phyloP scores from a whole-genome alignment of 2,888 invertebrate species.

The Sipunculus nudus region DNA sequence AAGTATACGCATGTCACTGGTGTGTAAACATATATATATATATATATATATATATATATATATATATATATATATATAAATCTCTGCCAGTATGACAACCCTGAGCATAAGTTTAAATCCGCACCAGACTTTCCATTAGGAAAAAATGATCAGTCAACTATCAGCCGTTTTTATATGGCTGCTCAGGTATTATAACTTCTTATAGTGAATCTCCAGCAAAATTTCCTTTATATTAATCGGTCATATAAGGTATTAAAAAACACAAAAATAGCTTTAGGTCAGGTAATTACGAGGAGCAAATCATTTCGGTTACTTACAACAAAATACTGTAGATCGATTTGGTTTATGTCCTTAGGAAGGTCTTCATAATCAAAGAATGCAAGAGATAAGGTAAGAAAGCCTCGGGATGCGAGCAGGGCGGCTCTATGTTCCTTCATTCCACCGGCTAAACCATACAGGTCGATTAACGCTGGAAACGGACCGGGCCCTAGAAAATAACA shows the following conservation, averaged over 20 bases:
- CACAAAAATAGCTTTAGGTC: constrained; percentile 43
- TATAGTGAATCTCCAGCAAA: too few relatives aligned
- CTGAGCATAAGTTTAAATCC: background rate
- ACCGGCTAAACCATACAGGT: constrained; percentile 56
- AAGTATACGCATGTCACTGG: too few relatives aligned
- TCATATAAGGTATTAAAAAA: too few relatives aligned
- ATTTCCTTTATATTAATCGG: too few relatives aligned
- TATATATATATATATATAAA: constrained; percentile 1
- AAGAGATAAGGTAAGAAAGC: constrained; percentile 49
- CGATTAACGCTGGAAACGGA: constrained; percentile 54
- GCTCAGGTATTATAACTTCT: too few relatives aligned
- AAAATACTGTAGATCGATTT: constrained; percentile 40
- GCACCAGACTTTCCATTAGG: too few relatives aligned
- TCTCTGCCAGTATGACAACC: constrained; percentile 5
- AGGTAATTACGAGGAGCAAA: constrained; percentile 19
- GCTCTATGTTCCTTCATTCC: constrained; percentile 52
- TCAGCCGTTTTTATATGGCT: too few relatives aligned
- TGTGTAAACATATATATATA: too few relatives aligned
- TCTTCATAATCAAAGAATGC: constrained; percentile 51
- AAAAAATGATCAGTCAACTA: too few relatives aligned
- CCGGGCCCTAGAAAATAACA: constrained; percentile 47
- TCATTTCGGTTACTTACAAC: constrained; percentile 29
- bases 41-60: too few relatives aligned
- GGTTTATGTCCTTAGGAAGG: constrained; percentile 21
- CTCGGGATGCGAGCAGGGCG: constrained; percentile 53